Percentiles rank a stretch among this genome's conserved stretches.
Evolutionary conservation across 2,888 invertebrate species (phyloP).

Genomic region (Dichetophora obliterata): DNA sequence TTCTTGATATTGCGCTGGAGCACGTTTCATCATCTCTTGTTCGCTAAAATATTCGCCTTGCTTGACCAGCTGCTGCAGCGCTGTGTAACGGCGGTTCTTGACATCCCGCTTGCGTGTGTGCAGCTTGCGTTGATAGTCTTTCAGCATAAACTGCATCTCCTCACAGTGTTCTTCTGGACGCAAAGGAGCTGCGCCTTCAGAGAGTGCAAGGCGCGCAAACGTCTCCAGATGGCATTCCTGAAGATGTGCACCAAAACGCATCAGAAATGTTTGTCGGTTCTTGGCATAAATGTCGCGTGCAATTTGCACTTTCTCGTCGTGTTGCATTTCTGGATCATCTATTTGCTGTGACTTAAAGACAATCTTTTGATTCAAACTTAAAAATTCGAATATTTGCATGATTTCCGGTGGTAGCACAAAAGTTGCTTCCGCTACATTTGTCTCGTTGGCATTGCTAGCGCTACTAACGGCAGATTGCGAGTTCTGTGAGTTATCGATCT

Average conservation of each 20-base stretch:
- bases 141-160: slow-evolving; percentile 76
- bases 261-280: slow-evolving; percentile 80
- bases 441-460: background rate
- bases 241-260: slow-evolving; percentile 82
- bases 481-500: slow-evolving; percentile 37
- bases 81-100: slow-evolving; percentile 86
- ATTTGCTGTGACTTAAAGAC: slow-evolving; percentile 87
- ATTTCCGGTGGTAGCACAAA: slow-evolving; percentile 51
- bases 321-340: slow-evolving; percentile 80
- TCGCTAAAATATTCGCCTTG: slow-evolving; percentile 86
- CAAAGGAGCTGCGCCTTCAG: slow-evolving; percentile 55
- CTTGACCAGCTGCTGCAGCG: slow-evolving; percentile 78
- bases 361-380: slow-evolving; percentile 60
- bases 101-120: slow-evolving; percentile 73
- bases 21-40: slow-evolving; percentile 92
- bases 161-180: slow-evolving; percentile 67
- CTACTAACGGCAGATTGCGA: background rate
- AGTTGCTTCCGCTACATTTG: slow-evolving; percentile 12
- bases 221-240: slow-evolving; percentile 77
- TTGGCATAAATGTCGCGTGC: slow-evolving; percentile 76
- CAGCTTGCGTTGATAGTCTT: slow-evolving; percentile 74
- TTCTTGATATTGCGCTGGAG: slow-evolving; percentile 91
- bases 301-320: slow-evolving; percentile 78
- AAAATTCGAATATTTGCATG: slow-evolving; percentile 58
- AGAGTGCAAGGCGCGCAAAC: slow-evolving; percentile 72